Percentiles rank a stretch among this genome's conserved stretches.
Evolutionary conservation across 2,113 vertebrate species (phyloP).

Genomic region (Monopterus albus): DNA sequence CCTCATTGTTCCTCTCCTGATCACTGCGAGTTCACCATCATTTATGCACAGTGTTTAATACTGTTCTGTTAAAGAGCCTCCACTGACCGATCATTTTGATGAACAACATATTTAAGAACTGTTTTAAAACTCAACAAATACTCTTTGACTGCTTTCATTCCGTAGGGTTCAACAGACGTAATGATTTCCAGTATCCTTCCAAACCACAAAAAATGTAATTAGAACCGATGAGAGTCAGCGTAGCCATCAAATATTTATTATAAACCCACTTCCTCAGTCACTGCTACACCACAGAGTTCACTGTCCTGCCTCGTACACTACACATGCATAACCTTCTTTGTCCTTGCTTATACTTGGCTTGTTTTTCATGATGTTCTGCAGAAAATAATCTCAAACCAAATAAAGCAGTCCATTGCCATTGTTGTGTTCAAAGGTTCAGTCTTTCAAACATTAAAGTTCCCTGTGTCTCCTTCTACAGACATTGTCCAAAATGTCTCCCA

Average conservation of each 20-base stretch:
- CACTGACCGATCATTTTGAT: too few relatives aligned
- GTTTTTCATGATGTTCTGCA: not conserved
- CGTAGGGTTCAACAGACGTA: not conserved
- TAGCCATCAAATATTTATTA: constrained; percentile 35
- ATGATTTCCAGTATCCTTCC: not conserved
- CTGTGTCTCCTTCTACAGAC: constrained; percentile 73
- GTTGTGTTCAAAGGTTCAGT: not conserved
- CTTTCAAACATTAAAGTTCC: not conserved
- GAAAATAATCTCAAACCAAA: not conserved
- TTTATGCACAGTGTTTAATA: constrained; percentile 24
- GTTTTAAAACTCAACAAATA: not conserved
- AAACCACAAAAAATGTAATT: not conserved
- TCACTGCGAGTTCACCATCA: not conserved
- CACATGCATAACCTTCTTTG: constrained; percentile 9
- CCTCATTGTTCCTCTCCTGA: not conserved
- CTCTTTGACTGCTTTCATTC: not conserved
- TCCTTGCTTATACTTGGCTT: not conserved
- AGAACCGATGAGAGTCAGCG: not conserved
- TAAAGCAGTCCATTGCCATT: not conserved
- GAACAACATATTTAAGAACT: too few relatives aligned
- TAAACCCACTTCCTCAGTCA: constrained; percentile 22
- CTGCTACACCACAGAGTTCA: constrained; percentile 9
- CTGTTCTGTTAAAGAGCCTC: not conserved
- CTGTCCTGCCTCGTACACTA: not conserved
- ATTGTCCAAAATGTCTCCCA: constrained; percentile 93